These are phyloP conservation scores for Neoseiulus cucumeris DNA, from an alignment of 1,140 invertebrate species.

Conservation along the genomic window DNA sequence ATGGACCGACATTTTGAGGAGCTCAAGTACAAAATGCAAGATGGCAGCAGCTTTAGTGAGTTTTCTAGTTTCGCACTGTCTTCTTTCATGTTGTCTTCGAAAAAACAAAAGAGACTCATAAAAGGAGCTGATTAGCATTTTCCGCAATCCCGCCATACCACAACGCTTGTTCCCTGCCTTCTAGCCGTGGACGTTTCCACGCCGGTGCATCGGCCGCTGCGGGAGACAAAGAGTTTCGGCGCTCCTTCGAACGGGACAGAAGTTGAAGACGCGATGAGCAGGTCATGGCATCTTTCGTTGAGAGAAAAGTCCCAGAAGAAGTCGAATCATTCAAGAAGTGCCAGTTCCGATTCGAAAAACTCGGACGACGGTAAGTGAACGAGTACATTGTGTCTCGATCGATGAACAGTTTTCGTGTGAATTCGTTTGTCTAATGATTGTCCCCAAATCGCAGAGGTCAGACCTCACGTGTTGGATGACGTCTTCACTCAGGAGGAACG, in stretches of 20 bases:
- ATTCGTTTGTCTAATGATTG: background rate
- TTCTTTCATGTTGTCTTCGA: background rate
- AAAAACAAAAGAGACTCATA: background rate
- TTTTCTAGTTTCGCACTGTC: background rate
- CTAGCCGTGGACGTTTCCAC: background rate
- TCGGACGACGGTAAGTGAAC: background rate
- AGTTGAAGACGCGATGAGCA: background rate
- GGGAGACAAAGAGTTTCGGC: background rate
- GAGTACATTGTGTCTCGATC: background rate
- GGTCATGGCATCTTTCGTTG: background rate
- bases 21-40: background rate
- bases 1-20: background rate
- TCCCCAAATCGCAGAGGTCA: background rate
- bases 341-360: background rate
- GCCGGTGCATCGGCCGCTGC: background rate
- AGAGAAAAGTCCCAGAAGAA: background rate
- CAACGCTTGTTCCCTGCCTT: background rate
- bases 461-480: background rate
- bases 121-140: background rate
- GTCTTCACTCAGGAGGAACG: background rate
- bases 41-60: background rate
- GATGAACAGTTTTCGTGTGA: background rate
- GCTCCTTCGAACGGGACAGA: background rate
- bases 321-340: background rate
- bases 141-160: background rate